Percentiles rank a stretch among this genome's conserved stretches.
These are phyloP conservation scores for Zaprionus davidi DNA, from an alignment of 1,140 invertebrate species.

Conservation along the genomic window DNA sequence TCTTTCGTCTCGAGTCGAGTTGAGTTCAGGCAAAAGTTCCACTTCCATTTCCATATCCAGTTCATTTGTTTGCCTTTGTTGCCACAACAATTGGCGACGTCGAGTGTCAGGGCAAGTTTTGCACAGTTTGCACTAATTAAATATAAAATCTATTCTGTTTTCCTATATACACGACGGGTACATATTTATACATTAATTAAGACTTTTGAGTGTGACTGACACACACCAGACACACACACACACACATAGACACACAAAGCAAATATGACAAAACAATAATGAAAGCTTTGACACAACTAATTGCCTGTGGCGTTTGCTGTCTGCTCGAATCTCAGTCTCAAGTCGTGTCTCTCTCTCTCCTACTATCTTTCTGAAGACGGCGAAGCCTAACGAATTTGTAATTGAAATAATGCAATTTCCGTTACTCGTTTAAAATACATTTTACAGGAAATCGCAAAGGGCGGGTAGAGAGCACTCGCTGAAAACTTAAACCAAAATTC, in stretches of 20 bases:
- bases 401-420: constrained; percentile 83
- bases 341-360: not conserved
- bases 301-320: constrained; percentile 79
- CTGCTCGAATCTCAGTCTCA: constrained; percentile 61
- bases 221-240: constrained; percentile 38
- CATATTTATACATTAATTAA: constrained; percentile 80
- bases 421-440: constrained; percentile 81
- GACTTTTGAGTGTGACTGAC: constrained; percentile 75
- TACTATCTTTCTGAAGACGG: constrained; percentile 8
- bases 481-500: constrained; percentile 83
- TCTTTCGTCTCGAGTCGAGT: constrained; percentile 12
- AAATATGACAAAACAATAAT: constrained; percentile 83
- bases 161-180: constrained; percentile 47
- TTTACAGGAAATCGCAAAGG: constrained; percentile 79
- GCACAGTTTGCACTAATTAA: constrained; percentile 66
- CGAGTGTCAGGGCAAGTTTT: constrained; percentile 63
- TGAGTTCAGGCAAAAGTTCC: constrained; percentile 42
- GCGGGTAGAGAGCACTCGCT: constrained; percentile 54
- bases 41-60: constrained; percentile 57
- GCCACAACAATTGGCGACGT: constrained; percentile 73
- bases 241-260: constrained; percentile 48
- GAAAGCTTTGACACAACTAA: constrained; percentile 83
- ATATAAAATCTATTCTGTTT: constrained; percentile 79
- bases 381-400: constrained; percentile 70
- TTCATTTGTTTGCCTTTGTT: constrained; percentile 79